Evolutionary conservation across 2,888 invertebrate genomes (phyloP).

Genomic region (Rambutsinella grinnellia): DNA sequence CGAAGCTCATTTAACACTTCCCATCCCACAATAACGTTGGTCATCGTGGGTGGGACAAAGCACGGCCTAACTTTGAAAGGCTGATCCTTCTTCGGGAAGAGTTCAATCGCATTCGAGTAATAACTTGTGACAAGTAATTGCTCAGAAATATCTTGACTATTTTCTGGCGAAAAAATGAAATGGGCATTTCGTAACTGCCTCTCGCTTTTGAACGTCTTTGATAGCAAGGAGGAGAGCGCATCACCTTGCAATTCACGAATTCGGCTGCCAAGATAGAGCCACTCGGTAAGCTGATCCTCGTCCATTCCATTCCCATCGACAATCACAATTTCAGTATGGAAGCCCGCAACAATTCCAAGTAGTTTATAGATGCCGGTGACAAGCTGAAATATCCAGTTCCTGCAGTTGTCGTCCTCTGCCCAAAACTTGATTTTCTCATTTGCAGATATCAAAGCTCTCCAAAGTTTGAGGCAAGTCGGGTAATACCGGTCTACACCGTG

Average conservation of each 20-base stretch:
- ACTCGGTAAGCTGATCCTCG: not conserved
- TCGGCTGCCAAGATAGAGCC: conserved; percentile 8
- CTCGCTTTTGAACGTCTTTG: too few relatives aligned
- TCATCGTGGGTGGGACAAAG: not conserved
- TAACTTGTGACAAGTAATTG: too few relatives aligned
- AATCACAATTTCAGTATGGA: not conserved
- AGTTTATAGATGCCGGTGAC: not conserved
- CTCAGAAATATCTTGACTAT: too few relatives aligned
- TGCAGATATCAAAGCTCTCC: not conserved
- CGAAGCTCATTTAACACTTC: not conserved
- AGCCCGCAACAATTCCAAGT: not conserved
- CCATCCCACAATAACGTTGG: not conserved
- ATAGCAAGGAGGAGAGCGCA: too few relatives aligned
- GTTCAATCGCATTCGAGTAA: not conserved
- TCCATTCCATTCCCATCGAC: not conserved
- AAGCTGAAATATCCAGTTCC: not conserved
- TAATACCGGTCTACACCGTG: conserved; percentile 11
- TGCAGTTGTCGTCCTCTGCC: not conserved
- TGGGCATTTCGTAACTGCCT: too few relatives aligned
- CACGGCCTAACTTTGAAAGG: not conserved
- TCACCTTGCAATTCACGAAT: not conserved
- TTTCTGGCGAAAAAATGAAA: too few relatives aligned
- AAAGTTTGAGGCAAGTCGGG: not conserved
- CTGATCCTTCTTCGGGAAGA: not conserved
- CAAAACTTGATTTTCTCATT: conserved; percentile 1